These are phyloP conservation scores for Peromyscus californicus DNA, from an alignment of 2,113 vertebrate species.

Conservation along the genomic window DNA sequence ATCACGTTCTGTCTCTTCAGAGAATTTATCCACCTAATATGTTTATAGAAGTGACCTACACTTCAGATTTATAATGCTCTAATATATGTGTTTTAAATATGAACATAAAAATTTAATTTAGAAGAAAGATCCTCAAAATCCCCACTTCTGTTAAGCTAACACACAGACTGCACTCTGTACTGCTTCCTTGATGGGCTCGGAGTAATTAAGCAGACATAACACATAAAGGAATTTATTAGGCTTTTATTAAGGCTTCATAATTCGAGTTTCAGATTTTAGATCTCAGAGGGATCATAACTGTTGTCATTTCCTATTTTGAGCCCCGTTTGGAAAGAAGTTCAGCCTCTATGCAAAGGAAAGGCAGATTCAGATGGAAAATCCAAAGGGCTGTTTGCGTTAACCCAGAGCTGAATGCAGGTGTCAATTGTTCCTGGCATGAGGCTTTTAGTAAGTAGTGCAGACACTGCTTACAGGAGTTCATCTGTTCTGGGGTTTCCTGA, in stretches of 20 bases:
- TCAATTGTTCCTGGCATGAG: conserved; percentile 63
- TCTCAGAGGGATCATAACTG: conserved; percentile 71
- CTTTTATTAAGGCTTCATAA: conserved; percentile 76
- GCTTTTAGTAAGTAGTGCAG: conserved; percentile 71
- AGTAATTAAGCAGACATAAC: conserved; percentile 76
- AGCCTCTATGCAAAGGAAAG: conserved; percentile 41
- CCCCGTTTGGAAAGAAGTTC: conserved; percentile 63
- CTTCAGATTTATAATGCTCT: conserved; percentile 50
- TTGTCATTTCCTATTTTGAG: conserved; percentile 71
- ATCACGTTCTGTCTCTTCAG: conserved; percentile 33
- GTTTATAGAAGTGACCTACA: conserved; percentile 6
- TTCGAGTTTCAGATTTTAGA: conserved; percentile 80
- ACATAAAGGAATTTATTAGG: conserved; percentile 73
- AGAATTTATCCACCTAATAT: conserved; percentile 43
- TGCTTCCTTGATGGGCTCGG: conserved; percentile 58
- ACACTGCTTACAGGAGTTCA: conserved; percentile 81
- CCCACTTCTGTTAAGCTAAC: conserved; percentile 40
- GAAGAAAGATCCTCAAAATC: conserved; percentile 46
- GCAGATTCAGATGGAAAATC: conserved; percentile 67
- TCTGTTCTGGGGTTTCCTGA: conserved; percentile 81
- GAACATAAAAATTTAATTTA: conserved; percentile 25
- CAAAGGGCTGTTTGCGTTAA: conserved; percentile 71
- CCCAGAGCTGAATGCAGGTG: conserved; percentile 67
- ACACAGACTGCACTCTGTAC: conserved; percentile 43
- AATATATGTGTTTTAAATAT: conserved; percentile 51